Percentiles rank a stretch among this genome's conserved stretches.
Conservation (phyloP, 1,140 invertebrate species). For the Drosophila neocordata region DNA sequence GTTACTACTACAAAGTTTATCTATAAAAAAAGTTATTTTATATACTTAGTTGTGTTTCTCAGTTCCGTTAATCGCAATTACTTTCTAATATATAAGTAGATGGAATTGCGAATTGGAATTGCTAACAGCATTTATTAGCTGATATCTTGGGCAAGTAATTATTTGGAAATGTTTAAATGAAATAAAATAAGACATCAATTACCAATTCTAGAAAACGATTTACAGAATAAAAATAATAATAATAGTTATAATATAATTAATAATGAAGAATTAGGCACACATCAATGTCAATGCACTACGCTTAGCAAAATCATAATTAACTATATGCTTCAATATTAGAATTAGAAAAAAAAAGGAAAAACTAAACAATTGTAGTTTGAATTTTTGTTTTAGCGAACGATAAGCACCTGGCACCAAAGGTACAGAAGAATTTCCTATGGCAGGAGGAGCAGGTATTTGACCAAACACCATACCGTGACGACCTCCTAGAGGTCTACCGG, state of each 20-base stretch:
- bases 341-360: slow-evolving; percentile 53
- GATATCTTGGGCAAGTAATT: slow-evolving; percentile 38
- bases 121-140: neutral
- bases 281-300: slow-evolving; percentile 72
- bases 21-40: neutral
- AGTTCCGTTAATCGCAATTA: neutral
- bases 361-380: slow-evolving; percentile 29
- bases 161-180: slow-evolving; percentile 39
- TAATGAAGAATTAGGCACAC: slow-evolving; percentile 49
- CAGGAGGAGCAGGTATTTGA: slow-evolving; percentile 85
- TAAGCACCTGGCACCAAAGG: slow-evolving; percentile 84
- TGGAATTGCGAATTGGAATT: slow-evolving; percentile 18
- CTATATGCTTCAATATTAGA: slow-evolving; percentile 59
- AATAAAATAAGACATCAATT: slow-evolving; percentile 62
- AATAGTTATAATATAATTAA: slow-evolving; percentile 31
- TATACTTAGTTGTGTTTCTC: neutral
- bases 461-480: slow-evolving; percentile 88
- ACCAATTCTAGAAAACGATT: slow-evolving; percentile 67
- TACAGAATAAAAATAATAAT: slow-evolving; percentile 29
- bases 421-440: slow-evolving; percentile 85
- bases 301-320: slow-evolving; percentile 56
- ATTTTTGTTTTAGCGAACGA: slow-evolving; percentile 72
- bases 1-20: neutral
- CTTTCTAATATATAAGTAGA: neutral
- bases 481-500: slow-evolving; percentile 87